These are phyloP conservation scores for Amphimedon queenslandica DNA, from an alignment of 37 sponge, comb jelly and placozoan species.

Conservation along the genomic window DNA sequence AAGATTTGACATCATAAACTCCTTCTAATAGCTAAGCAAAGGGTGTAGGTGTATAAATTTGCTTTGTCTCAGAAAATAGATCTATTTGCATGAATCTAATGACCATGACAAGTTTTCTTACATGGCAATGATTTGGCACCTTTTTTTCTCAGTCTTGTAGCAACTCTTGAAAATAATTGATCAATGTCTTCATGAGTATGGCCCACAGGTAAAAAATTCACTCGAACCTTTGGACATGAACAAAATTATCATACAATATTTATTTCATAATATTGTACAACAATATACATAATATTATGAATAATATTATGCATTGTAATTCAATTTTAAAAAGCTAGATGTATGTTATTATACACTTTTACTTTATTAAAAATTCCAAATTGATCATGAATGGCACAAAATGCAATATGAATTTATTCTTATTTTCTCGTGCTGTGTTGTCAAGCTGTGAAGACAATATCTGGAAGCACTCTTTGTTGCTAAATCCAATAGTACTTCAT, in stretches of 20 bases:
- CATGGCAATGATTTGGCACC: background rate
- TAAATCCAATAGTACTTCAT: background rate
- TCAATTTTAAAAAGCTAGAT: no score
- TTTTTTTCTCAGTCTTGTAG: slow-evolving; percentile 10
- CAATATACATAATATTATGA: background rate
- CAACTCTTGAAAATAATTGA: slow-evolving; percentile 36
- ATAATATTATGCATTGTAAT: no score
- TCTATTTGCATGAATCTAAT: background rate
- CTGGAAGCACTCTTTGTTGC: slow-evolving; percentile 5
- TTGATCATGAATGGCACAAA: slow-evolving; percentile 28
- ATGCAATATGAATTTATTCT: slow-evolving; percentile 34
- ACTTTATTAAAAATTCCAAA: slow-evolving; percentile 31
- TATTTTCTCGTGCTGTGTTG: slow-evolving; percentile 32
- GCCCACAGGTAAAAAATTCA: slow-evolving; percentile 44
- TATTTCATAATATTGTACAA: background rate
- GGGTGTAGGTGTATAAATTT: slow-evolving; percentile 17
- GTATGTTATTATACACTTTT: no score
- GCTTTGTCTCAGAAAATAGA: slow-evolving; percentile 4
- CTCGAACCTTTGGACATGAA: slow-evolving; percentile 4
- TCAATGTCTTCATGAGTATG: slow-evolving; percentile 47
- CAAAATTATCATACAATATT: background rate
- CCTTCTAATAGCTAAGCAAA: background rate
- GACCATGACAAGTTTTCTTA: background rate
- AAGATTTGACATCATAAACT: slow-evolving; percentile 20
- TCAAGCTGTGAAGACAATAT: slow-evolving; percentile 32